Conservation (phyloP, 2,113 vertebrate genomes). For the Sander vitreus region DNA sequence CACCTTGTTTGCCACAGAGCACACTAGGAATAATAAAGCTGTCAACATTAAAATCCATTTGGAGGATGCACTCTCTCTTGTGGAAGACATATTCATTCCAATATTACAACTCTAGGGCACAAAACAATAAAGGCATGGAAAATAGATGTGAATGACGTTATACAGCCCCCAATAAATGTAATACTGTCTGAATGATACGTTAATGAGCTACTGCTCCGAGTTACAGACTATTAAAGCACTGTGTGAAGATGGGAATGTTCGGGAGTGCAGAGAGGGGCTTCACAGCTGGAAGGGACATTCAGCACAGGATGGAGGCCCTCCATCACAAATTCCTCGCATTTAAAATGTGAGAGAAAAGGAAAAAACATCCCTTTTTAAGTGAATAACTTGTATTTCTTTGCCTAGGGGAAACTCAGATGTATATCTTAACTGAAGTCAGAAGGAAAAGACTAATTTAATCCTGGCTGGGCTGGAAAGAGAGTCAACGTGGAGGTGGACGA, state of each 20-base stretch:
- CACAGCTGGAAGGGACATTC: slow-evolving; percentile 48
- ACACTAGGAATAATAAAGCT: slow-evolving; percentile 25
- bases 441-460: slow-evolving; percentile 47
- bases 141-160: slow-evolving; percentile 45
- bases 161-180: slow-evolving; percentile 41
- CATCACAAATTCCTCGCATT: slow-evolving; percentile 33
- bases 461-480: slow-evolving; percentile 7
- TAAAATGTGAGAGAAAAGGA: slow-evolving; percentile 11
- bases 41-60: slow-evolving; percentile 49
- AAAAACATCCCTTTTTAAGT: slow-evolving; percentile 13
- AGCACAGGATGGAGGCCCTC: slow-evolving; percentile 4
- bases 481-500: slow-evolving; percentile 43
- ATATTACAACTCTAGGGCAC: slow-evolving; percentile 37
- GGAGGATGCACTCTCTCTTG: slow-evolving; percentile 45
- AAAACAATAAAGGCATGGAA: slow-evolving; percentile 46
- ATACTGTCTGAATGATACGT: slow-evolving; percentile 44
- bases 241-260: slow-evolving; percentile 34
- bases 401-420: slow-evolving; percentile 17
- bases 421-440: slow-evolving; percentile 29
- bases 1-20: neutral
- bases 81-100: slow-evolving; percentile 56
- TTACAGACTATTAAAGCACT: slow-evolving; percentile 49
- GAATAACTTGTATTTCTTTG: slow-evolving; percentile 29
- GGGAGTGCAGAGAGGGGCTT: slow-evolving; percentile 8
- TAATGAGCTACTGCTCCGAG: slow-evolving; percentile 27